Evolutionary conservation across 1,140 invertebrate species (phyloP), one percentile per base, ranked within the genome.

Genomic region (Microplitis demolitor): DNA sequence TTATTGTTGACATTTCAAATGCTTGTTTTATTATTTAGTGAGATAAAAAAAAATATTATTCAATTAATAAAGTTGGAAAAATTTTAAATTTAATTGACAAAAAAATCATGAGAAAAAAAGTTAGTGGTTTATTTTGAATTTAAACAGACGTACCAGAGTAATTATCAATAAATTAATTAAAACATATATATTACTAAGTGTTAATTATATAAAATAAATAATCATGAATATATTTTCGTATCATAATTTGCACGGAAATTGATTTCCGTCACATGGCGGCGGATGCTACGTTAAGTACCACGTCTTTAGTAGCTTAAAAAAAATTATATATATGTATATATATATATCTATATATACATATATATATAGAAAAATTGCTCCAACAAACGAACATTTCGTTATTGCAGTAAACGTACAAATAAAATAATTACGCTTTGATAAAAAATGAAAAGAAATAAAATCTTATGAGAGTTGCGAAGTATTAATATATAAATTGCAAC

Each of bases 171-270:
- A 24, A 24, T 24, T 24, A 24, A 24, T 24, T 24, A 24, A 24
- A 24, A 24, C 2, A 24, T 24, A 24, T 24, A 24, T 24, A 2
- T 24, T 24, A 24, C 24, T 8, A 58, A 6, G 31, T n/a, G 24
- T 33, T 33, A 61, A 61, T 33, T 33, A 61, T 4, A 61, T 13
- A 61, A 24, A 13, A 66, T 31, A 66, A 51, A 50, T 14, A 66
- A 50, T 16, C 45, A 11, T 9, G 9, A 64, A 45, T 67, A n/a
- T n/a, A 35, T 35, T 24, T 24, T 50, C 4, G 24, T 67, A 67
- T 67, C 66, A 67, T 67, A 67, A 67, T 67, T 67, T 67, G 39
- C 50, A 54, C 66, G 66, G 66, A 67, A 67, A 67, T 67, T 53
- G 50, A 67, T 67, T 67, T 67, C 66, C 66, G 66, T 67, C 66